phyloP scores from a whole-genome alignment of 2,888 invertebrate genomes.

The Scaptomyza parva region DNA sequence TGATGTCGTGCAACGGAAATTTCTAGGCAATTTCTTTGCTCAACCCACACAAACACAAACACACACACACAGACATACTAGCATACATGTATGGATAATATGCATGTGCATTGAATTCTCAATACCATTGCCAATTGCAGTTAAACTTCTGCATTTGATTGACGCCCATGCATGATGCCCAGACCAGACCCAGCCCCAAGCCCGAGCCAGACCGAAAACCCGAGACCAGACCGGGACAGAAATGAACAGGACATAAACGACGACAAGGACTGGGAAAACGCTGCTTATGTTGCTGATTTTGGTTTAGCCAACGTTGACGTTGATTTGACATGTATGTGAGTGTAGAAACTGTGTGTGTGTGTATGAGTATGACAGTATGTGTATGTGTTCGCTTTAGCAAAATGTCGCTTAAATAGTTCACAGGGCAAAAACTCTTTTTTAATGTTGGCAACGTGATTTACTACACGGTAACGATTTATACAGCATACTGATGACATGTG shows the following conservation, averaged over 20 bases:
- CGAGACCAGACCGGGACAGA: too few species aligned
- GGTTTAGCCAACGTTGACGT: conserved; percentile 47
- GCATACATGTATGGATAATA: background rate
- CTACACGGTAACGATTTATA: conserved; percentile 19
- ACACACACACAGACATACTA: background rate
- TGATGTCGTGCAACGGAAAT: conserved; percentile 45
- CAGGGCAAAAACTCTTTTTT: conserved; percentile 34
- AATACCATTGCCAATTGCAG: conserved; percentile 55
- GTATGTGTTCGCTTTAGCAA: conserved; percentile 19
- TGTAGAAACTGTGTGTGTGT: background rate
- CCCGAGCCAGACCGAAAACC: conserved; percentile 1
- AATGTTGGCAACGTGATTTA: conserved; percentile 27
- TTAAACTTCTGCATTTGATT: conserved; percentile 61
- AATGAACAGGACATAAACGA: too few species aligned
- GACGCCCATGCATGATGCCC: conserved; percentile 42
- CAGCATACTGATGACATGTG: background rate
- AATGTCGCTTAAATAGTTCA: conserved; percentile 48
- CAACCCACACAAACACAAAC: conserved; percentile 12
- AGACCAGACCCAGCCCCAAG: too few species aligned
- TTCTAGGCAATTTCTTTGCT: conserved; percentile 57
- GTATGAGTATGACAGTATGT: conserved; percentile 3
- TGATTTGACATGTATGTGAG: conserved; percentile 42
- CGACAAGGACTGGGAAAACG: conserved; percentile 24
- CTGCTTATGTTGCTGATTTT: conserved; percentile 48
- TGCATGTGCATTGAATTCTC: conserved; percentile 29